phyloP scores from a whole-genome alignment of 2,113 vertebrate genomes.

The Zosterops lateralis region DNA sequence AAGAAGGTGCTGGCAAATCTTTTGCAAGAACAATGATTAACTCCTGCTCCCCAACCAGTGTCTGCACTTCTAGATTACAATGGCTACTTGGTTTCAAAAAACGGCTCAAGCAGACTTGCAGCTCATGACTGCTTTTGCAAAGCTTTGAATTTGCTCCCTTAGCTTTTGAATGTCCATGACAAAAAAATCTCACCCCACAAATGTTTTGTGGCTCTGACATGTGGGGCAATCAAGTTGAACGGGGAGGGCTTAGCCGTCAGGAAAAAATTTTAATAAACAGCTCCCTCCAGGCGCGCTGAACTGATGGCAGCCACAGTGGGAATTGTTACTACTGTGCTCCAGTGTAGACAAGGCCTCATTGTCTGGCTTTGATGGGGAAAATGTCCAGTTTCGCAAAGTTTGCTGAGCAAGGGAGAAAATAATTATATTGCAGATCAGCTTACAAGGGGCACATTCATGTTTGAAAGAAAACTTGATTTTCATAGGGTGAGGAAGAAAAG shows the following conservation, averaged over 20 bases:
- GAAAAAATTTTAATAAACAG: background rate
- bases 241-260: background rate
- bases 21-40: background rate
- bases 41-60: background rate
- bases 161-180: background rate
- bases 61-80: background rate
- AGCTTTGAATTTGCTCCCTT: background rate
- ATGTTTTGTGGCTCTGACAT: background rate
- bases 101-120: background rate
- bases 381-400: slow-evolving; percentile 55
- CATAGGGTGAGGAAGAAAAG: background rate
- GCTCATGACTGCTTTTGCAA: accelerated
- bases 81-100: background rate
- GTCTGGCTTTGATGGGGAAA: slow-evolving; percentile 34
- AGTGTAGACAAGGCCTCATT: slow-evolving; percentile 54
- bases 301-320: slow-evolving; percentile 42
- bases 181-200: background rate
- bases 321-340: slow-evolving; percentile 21
- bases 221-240: background rate
- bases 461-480: slow-evolving; percentile 41
- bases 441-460: slow-evolving; percentile 57
- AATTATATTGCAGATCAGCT: slow-evolving; percentile 54
- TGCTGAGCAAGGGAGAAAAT: slow-evolving; percentile 68
- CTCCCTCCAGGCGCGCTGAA: background rate
- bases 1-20: background rate